A percentile compares a stretch with the other conserved stretches of the same genome.
These are phyloP conservation scores for Halictus rubicundus DNA, from an alignment of 1,140 invertebrate genomes.

Conservation along the genomic window DNA sequence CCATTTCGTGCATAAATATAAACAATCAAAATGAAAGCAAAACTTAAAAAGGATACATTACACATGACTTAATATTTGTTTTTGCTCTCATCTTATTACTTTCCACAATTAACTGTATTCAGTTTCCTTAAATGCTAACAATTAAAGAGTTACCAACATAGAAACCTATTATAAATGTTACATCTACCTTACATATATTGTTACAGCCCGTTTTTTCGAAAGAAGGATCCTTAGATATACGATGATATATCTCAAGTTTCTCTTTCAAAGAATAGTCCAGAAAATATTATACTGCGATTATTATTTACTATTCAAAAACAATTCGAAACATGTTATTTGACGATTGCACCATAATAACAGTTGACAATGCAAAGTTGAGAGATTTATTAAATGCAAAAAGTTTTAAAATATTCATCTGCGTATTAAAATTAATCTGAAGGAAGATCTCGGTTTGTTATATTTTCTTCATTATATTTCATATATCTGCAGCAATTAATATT, in stretches of 20 bases:
- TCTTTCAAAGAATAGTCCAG: too few relatives aligned
- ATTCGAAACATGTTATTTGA: neutral
- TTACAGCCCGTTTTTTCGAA: too few relatives aligned
- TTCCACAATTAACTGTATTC: neutral
- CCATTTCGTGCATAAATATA: neutral
- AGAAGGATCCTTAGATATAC: too few relatives aligned
- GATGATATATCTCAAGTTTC: too few relatives aligned
- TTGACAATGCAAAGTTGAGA: neutral
- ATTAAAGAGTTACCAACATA: neutral
- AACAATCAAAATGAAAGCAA: conserved; percentile 13
- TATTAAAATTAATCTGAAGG: neutral
- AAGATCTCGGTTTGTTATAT: conserved; percentile 37
- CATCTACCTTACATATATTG: neutral
- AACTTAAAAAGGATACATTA: neutral
- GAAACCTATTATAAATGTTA: neutral
- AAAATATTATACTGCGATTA: neutral
- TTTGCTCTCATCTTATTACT: conserved; percentile 1
- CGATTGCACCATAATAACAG: conserved; percentile 5
- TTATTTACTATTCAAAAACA: neutral
- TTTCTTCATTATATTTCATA: conserved; percentile 19
- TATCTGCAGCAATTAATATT: neutral
- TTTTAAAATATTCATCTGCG: neutral
- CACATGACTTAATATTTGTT: conserved; percentile 22
- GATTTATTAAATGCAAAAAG: neutral
- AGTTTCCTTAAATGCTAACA: neutral